Evolutionary conservation across 2,113 vertebrate species (phyloP).

Genomic region (Penelope pileata): DNA sequence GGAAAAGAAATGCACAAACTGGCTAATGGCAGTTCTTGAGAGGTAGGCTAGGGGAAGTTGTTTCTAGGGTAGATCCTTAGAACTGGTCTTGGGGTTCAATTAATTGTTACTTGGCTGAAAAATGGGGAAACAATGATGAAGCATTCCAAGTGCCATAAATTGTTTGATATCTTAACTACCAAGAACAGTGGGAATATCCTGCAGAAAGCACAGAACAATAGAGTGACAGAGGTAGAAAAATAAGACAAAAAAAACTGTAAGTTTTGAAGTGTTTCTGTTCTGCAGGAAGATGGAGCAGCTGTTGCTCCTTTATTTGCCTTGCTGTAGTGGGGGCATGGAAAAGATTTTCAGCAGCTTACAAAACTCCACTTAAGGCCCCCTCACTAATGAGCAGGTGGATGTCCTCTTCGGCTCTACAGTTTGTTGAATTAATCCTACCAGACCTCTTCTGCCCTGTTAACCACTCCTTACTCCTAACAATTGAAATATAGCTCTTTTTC

Average conservation of each 20-base stretch:
- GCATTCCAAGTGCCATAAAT: neutral
- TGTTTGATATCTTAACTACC: neutral
- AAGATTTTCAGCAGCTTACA: neutral
- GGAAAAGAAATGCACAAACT: neutral
- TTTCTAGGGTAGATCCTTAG: neutral
- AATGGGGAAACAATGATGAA: neutral
- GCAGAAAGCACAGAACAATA: accelerated
- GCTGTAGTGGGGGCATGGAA: neutral
- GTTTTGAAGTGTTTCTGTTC: neutral
- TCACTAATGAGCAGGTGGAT: accelerated
- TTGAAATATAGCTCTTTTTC: neutral
- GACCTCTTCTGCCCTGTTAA: neutral
- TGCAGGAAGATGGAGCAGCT: neutral
- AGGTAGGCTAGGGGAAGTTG: neutral
- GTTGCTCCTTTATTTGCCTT: neutral
- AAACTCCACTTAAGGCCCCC: neutral
- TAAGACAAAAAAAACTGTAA: neutral
- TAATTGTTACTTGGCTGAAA: neutral
- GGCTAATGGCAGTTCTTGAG: neutral
- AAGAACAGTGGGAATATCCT: neutral
- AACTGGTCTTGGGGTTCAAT: neutral
- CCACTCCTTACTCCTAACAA: neutral
- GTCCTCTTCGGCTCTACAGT: neutral
- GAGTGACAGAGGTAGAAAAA: neutral
- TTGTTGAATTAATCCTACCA: neutral